Base-by-base conservation (phyloP, 2,113 vertebrate genomes). In the Gambusia holbrooki region DNA sequence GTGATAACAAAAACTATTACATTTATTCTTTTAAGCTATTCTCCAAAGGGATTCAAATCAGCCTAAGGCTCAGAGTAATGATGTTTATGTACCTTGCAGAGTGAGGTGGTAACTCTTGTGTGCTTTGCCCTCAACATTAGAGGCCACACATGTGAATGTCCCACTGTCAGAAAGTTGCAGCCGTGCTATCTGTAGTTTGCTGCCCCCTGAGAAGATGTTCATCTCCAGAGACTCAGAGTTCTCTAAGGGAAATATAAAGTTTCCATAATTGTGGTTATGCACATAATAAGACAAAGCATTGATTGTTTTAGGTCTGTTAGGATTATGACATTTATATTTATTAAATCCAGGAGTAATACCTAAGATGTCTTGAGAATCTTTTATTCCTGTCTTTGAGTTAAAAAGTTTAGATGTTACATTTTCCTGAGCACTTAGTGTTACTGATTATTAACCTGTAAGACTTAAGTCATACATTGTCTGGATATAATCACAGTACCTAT, bases 181-280 rank as follows among this genome's bases (percentile, higher is more conserved):
- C n/a, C 93, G 96, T 64, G 95, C 88, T 6, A 99, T 97, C 90
- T 98, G 97, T 84, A 99, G 92, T 90, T 96, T 98, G 79, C 93
- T 95, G 66, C 98, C 98, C 63, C 97, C 97, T 32, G 97, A 96
- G 82, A 97, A 95, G 93, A 99, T 94, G 89, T 96, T 96, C 90
- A 97, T 93, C 84, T 98, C 96, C 77, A 97, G 92, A 69, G 96
- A 97, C 73, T 95, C 95, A 0, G 96, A 94, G 75, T 94, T 96
- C 89, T 96, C 97, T 99, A 84, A 66, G 33, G 64, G 29, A 27
- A 71, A 83, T 28, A 66, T 17, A 0, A 78, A 45, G 13, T 45
- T 67, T 1, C 76, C 19, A 11, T 48, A 5, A 19, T 40, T 11
- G 25, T 58, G 9, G n/a, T 58, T 25, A 58, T 6, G 22, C 25